A percentile compares a stretch with the other conserved stretches of the same genome.
These are phyloP conservation scores for Phymastichus coffea DNA, from an alignment of 1,140 invertebrate genomes.

Conservation along the genomic window DNA sequence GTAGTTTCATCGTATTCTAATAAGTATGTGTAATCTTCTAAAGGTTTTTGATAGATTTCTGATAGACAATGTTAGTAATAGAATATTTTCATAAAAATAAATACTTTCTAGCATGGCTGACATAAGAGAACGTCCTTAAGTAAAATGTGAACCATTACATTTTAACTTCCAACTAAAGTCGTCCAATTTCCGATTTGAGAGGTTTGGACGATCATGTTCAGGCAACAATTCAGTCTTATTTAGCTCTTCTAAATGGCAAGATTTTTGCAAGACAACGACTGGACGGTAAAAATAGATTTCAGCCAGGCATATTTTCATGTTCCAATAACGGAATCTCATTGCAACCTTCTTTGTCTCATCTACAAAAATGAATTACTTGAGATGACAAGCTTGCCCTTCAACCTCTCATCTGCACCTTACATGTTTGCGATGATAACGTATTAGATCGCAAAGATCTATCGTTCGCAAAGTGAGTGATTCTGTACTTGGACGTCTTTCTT, in stretches of 20 bases:
- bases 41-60: too few species aligned
- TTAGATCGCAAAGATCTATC: conserved; percentile 40
- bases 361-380: conserved; percentile 34
- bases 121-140: too few species aligned
- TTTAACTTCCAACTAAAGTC: conserved; percentile 11
- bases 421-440: conserved; percentile 43
- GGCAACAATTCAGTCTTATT: conserved; percentile 36
- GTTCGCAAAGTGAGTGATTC: conserved; percentile 28
- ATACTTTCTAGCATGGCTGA: too few species aligned
- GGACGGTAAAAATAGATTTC: too few species aligned
- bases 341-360: conserved; percentile 34
- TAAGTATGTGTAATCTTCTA: too few species aligned
- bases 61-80: too few species aligned
- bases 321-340: too few species aligned
- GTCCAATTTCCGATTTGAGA: conserved; percentile 39
- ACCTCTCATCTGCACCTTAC: conserved; percentile 40
- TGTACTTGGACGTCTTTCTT: conserved; percentile 39
- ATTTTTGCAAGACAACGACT: conserved; percentile 39
- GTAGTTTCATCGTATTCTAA: too few species aligned
- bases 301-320: too few species aligned
- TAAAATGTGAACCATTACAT: too few species aligned
- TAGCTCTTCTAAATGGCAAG: conserved; percentile 33
- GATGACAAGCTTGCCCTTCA: conserved; percentile 36
- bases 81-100: too few species aligned
- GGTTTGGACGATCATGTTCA: conserved; percentile 34